Conservation (phyloP, 2,113 vertebrate species). For the Rhinichthys klamathensis region DNA sequence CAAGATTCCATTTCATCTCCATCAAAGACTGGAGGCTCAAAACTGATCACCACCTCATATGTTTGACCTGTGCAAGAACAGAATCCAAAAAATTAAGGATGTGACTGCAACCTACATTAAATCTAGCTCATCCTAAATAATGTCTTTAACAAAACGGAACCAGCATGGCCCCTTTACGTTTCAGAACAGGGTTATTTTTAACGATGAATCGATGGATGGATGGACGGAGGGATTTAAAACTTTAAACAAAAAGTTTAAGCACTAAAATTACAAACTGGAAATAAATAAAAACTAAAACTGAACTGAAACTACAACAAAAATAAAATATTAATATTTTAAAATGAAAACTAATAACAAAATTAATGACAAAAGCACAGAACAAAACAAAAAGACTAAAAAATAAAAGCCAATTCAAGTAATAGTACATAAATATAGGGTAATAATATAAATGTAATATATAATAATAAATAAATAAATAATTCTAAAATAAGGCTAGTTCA, state of each 20-base stretch:
- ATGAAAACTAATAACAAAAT: background rate
- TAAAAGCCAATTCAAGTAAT: background rate
- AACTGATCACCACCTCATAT: conserved; percentile 90
- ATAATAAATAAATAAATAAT: background rate
- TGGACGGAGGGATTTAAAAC: too few relatives aligned
- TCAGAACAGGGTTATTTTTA: background rate
- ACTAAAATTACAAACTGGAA: background rate
- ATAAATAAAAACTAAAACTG: background rate
- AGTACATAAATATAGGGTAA: background rate
- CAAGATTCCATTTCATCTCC: conserved; percentile 92
- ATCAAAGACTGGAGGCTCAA: conserved; percentile 88
- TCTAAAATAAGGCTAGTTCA: background rate
- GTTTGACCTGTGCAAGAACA: conserved; percentile 82
- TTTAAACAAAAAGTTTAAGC: background rate
- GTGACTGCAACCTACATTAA: background rate
- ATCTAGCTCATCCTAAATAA: background rate
- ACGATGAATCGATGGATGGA: background rate
- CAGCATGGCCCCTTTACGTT: background rate
- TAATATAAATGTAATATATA: background rate
- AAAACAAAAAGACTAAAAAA: background rate
- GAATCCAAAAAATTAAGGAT: background rate
- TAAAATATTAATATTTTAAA: conserved; percentile 2
- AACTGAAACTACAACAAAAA: background rate
- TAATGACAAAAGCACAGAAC: background rate
- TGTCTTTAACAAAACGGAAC: background rate